A percentile compares a stretch with the other conserved stretches of the same genome.
Conservation (phyloP, 2,113 vertebrate species). For the Pagrus major region DNA sequence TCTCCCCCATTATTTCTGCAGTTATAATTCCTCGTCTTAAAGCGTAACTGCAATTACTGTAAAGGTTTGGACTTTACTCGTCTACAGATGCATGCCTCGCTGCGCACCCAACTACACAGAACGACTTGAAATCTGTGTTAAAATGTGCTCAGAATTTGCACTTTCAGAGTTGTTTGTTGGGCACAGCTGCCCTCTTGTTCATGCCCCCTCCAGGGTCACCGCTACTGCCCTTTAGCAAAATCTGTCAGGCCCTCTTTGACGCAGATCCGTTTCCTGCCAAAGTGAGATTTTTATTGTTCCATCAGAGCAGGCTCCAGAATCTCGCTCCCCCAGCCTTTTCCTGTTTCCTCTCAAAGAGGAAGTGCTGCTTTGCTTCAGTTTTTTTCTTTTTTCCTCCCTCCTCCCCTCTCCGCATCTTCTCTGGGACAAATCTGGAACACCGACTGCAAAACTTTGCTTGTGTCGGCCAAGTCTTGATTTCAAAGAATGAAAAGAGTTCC, state of each 20-base stretch:
- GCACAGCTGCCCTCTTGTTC: slow-evolving; percentile 63
- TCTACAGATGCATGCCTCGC: neutral
- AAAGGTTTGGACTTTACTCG: neutral
- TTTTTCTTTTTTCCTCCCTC: neutral
- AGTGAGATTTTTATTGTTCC: slow-evolving; percentile 93
- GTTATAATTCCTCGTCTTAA: neutral
- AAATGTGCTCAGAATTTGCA: neutral
- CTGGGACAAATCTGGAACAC: slow-evolving; percentile 75
- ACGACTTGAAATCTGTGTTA: neutral
- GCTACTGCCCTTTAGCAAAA: slow-evolving; percentile 83
- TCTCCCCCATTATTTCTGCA: neutral
- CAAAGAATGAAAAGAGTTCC: slow-evolving; percentile 78
- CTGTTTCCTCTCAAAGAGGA: slow-evolving; percentile 93
- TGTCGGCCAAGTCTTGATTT: slow-evolving; percentile 70
- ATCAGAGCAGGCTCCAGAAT: slow-evolving; percentile 84
- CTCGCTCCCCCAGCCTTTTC: slow-evolving; percentile 90
- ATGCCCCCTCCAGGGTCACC: slow-evolving; percentile 85
- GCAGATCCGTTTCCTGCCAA: slow-evolving; percentile 92
- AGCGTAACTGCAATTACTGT: neutral
- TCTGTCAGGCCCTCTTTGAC: slow-evolving; percentile 88
- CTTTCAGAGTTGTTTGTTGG: slow-evolving; percentile 40
- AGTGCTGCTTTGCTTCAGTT: slow-evolving; percentile 77
- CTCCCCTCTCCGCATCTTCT: slow-evolving; percentile 67
- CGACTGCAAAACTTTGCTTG: slow-evolving; percentile 41
- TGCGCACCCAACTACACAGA: neutral